Conservation (phyloP, 1,140 invertebrate species). For the Homarus americanus region DNA sequence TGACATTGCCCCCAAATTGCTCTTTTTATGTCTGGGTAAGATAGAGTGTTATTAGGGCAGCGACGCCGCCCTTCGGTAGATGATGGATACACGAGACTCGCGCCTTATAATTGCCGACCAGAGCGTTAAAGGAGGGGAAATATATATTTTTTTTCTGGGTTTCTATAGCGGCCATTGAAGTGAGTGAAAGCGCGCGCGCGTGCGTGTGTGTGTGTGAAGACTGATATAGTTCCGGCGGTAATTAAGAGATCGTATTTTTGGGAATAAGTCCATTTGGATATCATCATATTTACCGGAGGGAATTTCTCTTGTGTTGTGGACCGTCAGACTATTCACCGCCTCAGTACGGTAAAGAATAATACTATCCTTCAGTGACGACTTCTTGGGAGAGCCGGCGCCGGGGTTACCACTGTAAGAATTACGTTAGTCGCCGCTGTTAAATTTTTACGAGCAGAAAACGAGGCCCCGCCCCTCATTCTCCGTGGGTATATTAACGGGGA, state of each 20-base stretch:
- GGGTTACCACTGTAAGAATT: neutral
- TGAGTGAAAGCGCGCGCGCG: neutral
- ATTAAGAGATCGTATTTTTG: too few species aligned
- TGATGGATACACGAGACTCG: neutral
- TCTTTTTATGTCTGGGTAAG: conserved; percentile 13
- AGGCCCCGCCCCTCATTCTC: conserved; percentile 14
- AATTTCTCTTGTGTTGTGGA: too few species aligned
- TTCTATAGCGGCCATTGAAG: neutral
- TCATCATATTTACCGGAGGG: too few species aligned
- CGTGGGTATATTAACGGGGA: conserved; percentile 37
- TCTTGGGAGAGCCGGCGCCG: neutral
- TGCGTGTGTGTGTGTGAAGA: too few species aligned
- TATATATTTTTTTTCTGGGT: neutral
- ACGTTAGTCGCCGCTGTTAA: conserved; percentile 26
- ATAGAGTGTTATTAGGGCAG: conserved; percentile 18
- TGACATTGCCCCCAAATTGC: conserved; percentile 29
- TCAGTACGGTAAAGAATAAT: too few species aligned
- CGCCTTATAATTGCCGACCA: neutral
- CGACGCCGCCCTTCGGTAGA: neutral
- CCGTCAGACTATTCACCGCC: too few species aligned
- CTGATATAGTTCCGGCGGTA: too few species aligned
- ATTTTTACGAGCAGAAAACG: conserved; percentile 62
- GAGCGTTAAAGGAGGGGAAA: neutral
- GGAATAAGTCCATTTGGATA: too few species aligned
- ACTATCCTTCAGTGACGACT: neutral